Conservation (phyloP, 2,113 vertebrate species). For the Corvus cornix region DNA sequence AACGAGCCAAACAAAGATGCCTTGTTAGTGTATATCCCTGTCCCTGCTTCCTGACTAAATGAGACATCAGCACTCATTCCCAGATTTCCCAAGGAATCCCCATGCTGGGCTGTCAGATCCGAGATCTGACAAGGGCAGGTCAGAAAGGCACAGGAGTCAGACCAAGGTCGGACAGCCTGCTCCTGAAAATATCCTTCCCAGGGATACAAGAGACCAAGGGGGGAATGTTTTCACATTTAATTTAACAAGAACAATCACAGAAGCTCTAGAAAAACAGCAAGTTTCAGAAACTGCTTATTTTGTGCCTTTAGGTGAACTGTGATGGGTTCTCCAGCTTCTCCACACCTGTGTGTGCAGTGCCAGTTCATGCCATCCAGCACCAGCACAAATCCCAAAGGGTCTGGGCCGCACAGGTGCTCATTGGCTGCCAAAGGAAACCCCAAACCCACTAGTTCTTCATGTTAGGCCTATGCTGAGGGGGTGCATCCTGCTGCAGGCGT, state of each 20-base stretch:
- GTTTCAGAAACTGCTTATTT: neutral
- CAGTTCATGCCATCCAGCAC: neutral
- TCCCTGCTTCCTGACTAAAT: conserved; percentile 19
- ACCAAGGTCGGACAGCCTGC: neutral
- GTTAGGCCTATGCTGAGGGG: accelerated
- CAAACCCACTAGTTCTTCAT: neutral
- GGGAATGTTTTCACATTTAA: neutral
- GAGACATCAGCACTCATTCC: neutral
- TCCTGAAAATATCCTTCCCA: neutral
- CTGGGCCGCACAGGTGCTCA: neutral
- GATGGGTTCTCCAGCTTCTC: neutral
- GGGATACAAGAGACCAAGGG: neutral
- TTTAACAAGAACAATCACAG: neutral
- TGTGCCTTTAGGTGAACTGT: neutral
- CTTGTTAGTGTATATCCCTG: neutral
- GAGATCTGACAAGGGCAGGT: conserved; percentile 20
- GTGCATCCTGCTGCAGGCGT: neutral
- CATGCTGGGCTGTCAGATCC: neutral
- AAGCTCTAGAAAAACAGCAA: neutral
- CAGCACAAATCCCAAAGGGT: neutral
- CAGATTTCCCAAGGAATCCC: conserved; percentile 34
- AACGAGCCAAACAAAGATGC: neutral
- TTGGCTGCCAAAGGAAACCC: neutral
- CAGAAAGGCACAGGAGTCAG: conserved; percentile 52
- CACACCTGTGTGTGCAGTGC: neutral